Base-by-base conservation (phyloP, 1,140 invertebrate species). In the Diprion similis region DNA sequence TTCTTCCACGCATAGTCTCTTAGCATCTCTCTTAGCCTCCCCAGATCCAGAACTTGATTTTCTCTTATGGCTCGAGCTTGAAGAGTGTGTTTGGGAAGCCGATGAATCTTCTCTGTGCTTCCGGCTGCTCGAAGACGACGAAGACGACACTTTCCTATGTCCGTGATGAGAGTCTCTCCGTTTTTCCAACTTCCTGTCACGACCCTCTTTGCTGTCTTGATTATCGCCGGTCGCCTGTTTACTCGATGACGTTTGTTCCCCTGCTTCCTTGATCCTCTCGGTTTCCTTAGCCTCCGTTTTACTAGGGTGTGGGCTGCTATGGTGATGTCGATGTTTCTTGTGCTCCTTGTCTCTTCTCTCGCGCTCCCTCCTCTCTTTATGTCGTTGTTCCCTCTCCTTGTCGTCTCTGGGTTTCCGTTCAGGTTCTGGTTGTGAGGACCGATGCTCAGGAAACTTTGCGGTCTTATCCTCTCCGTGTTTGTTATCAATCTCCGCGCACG, bases 1-100 rank as follows among this genome's bases (percentile, higher is more conserved):
- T 4, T 79, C 76, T 2, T 82, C 80, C 6, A 75, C 68, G 24
- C 78, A 76, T 10, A 77, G 71, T 71, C 80, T 82, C 68, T 84
- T 84, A 0, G 74, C 75, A 24, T 78, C 81, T 59, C 77, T 80
- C n/a, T 79, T 75, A 1, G 73, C 73, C 10, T 78, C 72, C 11
- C 65, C 73, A 6, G 75, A 71, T 17, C 80, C 78, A 10, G 76
- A 78, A 18, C 77, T 82, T 1, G 78, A 74, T 70, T 85, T 85
- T 8, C 80, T 77, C 70, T 85, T 85, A 46, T 84, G 82, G 65
- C 79, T 82, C 4, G 82, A 82, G 51, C 76, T 82, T 47, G 81
- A 81, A 7, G 80, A 80, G 10, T 80, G 80, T 11, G 76, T 78
- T 37, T 76, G 78, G 77, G 73, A 77, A 7, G 71, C 73, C 10